Conservation (phyloP, 2,888 invertebrate genomes). For the Trissolcus japonicus region DNA sequence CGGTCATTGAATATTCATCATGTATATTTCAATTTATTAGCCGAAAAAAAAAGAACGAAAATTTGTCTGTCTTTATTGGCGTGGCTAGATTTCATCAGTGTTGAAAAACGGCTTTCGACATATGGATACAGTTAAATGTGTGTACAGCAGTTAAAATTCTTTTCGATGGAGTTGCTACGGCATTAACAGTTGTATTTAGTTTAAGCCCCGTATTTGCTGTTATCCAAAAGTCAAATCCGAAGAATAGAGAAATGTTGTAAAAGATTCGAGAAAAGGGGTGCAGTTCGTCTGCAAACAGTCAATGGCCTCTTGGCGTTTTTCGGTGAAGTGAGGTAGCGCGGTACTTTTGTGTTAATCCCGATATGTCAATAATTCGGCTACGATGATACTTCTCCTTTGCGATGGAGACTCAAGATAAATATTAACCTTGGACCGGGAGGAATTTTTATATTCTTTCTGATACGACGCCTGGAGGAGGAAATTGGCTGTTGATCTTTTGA, state of each 20-base stretch:
- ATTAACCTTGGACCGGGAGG: conserved; percentile 16
- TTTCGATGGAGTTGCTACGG: not conserved
- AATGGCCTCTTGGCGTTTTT: conserved; percentile 7
- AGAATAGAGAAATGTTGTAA: conserved; percentile 24
- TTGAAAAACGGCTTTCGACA: not conserved
- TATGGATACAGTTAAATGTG: not conserved
- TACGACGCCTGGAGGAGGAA: too few relatives aligned
- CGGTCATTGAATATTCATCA: not conserved
- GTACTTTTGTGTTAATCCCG: conserved; percentile 35
- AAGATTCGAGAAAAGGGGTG: conserved; percentile 23
- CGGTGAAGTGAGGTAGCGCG: conserved; percentile 42
- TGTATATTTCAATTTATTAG: not conserved
- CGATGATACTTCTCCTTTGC: conserved; percentile 27
- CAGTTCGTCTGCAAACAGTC: conserved; percentile 26
- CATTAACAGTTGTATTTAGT: conserved; percentile 10
- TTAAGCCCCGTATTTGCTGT: conserved; percentile 12
- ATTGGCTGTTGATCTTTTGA: not conserved
- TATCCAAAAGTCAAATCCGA: conserved; percentile 29
- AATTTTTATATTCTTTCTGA: not conserved
- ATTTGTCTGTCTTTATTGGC: too few relatives aligned
- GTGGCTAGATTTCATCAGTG: not conserved
- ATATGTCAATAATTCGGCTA: conserved; percentile 35
- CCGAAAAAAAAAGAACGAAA: too few relatives aligned
- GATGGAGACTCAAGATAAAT: conserved; percentile 24
- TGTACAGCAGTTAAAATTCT: conserved; percentile 13